Percentiles rank a stretch among this genome's conserved stretches.
These are phyloP conservation scores for Tinea trinotella DNA, from an alignment of 2,888 invertebrate genomes.

Conservation along the genomic window DNA sequence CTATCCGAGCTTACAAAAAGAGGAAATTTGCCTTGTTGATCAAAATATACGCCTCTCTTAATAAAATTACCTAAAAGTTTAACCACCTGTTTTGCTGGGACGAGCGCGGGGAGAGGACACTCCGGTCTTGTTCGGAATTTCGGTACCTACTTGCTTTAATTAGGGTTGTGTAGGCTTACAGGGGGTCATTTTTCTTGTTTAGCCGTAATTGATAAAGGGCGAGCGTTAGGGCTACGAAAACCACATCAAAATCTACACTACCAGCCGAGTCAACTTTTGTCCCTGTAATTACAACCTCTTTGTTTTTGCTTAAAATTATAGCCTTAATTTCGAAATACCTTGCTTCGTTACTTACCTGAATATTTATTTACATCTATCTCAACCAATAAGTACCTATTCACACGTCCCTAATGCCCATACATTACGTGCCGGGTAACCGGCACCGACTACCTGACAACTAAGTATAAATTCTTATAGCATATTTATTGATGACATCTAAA, in stretches of 20 bases:
- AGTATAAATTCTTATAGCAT: too few relatives aligned
- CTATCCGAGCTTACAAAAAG: constrained; percentile 34
- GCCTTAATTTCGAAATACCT: too few relatives aligned
- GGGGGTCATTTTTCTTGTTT: constrained; percentile 67
- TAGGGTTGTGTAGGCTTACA: constrained; percentile 61
- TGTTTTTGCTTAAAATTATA: neutral
- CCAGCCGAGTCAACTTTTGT: constrained; percentile 2
- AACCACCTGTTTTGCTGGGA: constrained; percentile 50
- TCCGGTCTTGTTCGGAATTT: constrained; percentile 19
- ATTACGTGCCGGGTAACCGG: too few relatives aligned
- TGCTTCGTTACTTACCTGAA: too few relatives aligned
- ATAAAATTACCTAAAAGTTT: constrained; percentile 57
- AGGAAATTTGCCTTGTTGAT: constrained; percentile 40
- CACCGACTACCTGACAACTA: too few relatives aligned
- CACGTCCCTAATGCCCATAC: too few relatives aligned
- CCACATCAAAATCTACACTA: constrained; percentile 13
- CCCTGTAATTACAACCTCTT: neutral
- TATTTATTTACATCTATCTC: too few relatives aligned
- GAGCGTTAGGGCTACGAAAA: constrained; percentile 27
- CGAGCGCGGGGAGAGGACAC: constrained; percentile 28
- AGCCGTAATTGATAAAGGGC: constrained; percentile 67
- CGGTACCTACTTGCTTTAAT: constrained; percentile 62
- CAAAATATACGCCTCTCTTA: constrained; percentile 51
- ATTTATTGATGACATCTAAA: too few relatives aligned
- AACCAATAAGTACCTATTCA: too few relatives aligned